These are phyloP conservation scores for Trematomus bernacchii DNA, from an alignment of 2,797 vertebrate genomes.

Conservation along the genomic window DNA sequence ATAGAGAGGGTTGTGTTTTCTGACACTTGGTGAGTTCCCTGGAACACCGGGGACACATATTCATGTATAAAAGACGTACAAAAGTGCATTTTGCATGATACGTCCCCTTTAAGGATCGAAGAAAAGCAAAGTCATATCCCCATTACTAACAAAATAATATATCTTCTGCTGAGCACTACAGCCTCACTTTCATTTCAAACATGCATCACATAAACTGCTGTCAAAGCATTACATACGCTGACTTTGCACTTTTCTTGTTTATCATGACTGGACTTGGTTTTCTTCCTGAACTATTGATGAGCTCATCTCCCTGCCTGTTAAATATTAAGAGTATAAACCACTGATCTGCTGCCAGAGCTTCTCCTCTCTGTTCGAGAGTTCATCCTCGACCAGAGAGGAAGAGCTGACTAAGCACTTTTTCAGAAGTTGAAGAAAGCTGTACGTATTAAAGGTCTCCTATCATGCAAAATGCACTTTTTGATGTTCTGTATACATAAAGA, in stretches of 20 bases:
- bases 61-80: too few species aligned
- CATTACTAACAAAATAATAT: too few species aligned
- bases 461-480: too few species aligned
- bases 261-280: conserved; percentile 6
- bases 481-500: too few species aligned
- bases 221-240: conserved; percentile 16
- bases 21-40: too few species aligned
- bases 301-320: conserved; percentile 25
- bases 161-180: background rate
- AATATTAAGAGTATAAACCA: conserved; percentile 49
- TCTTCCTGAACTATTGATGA: conserved; percentile 57
- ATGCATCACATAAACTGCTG: conserved; percentile 6
- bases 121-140: background rate
- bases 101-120: conserved; percentile 4
- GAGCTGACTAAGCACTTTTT: conserved; percentile 16
- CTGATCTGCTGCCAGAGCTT: conserved; percentile 51
- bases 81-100: too few species aligned
- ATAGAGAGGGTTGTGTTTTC: too few species aligned
- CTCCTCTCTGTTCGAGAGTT: conserved; percentile 12
- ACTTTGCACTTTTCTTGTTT: conserved; percentile 38
- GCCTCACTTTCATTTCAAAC: conserved; percentile 8
- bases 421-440: conserved; percentile 22
- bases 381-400: background rate
- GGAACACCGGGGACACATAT: too few species aligned
- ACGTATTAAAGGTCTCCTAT: too few species aligned